Conservation (phyloP, 2,113 vertebrate genomes). For the Pelusios castaneus region DNA sequence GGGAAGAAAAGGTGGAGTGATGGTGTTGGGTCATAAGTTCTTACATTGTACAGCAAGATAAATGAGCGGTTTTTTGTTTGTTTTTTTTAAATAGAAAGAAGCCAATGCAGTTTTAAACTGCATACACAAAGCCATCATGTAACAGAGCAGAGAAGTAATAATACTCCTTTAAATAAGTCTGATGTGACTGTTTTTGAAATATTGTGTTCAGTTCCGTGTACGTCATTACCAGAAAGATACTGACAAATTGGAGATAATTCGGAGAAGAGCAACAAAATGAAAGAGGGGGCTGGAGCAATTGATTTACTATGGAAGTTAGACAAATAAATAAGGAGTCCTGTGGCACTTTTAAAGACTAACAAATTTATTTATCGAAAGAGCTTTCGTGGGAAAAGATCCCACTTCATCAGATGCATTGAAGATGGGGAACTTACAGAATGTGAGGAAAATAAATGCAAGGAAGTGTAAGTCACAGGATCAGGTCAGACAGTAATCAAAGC, state of each 20-base stretch:
- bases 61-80: constrained; percentile 43
- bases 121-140: constrained; percentile 11
- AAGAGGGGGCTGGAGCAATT: background rate
- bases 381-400: too few species aligned
- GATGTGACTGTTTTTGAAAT: background rate
- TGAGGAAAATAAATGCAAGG: too few species aligned
- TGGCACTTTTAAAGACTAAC: too few species aligned
- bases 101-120: background rate
- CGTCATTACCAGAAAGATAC: background rate
- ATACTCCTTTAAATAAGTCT: background rate
- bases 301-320: background rate
- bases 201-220: background rate
- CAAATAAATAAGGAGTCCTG: too few species aligned
- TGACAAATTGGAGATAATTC: background rate
- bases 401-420: too few species aligned
- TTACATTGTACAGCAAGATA: background rate
- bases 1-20: background rate
- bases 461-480: too few species aligned
- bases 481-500: too few species aligned
- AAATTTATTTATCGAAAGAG: too few species aligned
- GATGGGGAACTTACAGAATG: too few species aligned
- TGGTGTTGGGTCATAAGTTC: background rate
- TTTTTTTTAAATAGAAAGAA: too few species aligned
- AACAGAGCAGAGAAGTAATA: background rate
- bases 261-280: background rate